These are phyloP conservation scores for Alfaro cultratus DNA, from an alignment of 2,797 vertebrate genomes.

Conservation along the genomic window DNA sequence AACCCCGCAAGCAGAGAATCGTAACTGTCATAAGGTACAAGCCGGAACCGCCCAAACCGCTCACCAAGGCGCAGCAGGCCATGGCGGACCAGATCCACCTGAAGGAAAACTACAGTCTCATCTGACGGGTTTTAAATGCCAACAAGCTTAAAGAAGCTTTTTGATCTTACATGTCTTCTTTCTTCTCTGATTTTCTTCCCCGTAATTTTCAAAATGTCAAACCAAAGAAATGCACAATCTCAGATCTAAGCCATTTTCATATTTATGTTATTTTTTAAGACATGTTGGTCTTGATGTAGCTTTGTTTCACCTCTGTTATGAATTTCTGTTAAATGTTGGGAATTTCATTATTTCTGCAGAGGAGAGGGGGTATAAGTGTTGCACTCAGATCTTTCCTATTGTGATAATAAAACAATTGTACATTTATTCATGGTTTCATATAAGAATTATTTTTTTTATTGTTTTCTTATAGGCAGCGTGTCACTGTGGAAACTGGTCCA, in stretches of 20 bases:
- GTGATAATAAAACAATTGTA: background rate
- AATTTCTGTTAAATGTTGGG: background rate
- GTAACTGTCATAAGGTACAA: slow-evolving; percentile 22
- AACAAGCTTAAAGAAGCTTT: background rate
- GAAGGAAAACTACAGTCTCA: slow-evolving; percentile 65
- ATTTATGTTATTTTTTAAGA: background rate
- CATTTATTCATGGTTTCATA: background rate
- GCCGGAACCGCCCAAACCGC: background rate
- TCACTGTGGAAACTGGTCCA: no score
- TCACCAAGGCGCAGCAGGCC: slow-evolving; percentile 7
- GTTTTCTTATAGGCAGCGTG: background rate
- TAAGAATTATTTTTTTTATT: background rate
- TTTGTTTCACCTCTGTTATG: background rate
- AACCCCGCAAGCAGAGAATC: slow-evolving; percentile 20
- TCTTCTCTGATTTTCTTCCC: no score
- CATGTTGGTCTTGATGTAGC: background rate
- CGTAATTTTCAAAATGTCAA: background rate
- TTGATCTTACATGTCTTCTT: background rate
- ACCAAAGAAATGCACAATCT: background rate
- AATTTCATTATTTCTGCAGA: background rate
- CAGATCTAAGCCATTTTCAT: background rate
- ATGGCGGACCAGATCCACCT: background rate
- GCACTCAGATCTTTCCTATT: background rate
- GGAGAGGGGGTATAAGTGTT: background rate
- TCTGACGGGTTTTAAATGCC: slow-evolving; percentile 34